Evolutionary conservation across 2,113 vertebrate species (phyloP), one percentile per base, ranked within the genome.

Genomic region (Solea senegalensis): DNA sequence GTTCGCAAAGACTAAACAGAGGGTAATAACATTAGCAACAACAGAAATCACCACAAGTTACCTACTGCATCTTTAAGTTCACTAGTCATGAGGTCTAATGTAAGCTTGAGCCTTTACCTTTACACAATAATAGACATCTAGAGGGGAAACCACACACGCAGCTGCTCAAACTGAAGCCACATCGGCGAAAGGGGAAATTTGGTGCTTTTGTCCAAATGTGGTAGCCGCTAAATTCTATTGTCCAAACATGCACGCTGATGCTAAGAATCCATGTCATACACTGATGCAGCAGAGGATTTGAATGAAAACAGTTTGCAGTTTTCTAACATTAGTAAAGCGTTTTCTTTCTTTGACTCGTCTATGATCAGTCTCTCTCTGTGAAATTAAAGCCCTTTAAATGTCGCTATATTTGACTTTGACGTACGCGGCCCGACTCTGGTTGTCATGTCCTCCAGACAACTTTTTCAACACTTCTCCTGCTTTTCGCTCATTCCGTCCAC

Each of bases 91-190:
- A 63, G 16, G 39, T 48, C n/a, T 65, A 26, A 67, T 60, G 45
- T 73, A 53, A 72, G 48, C 16, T 9, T 80, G 81, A 84, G 54
- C 40, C 56, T 72, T 68, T 26, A 83, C 69, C 78, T 77, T 58
- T 46, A 70, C 59, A 46, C 62, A 50, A 54, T n/a, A 45, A 53
- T 27, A 16, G 46, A 52, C 48, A 21, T 70, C 39, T 14, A 9
- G 61, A 50, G 62, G 58, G 8, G 72, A 61, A 63, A 56, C 40
- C 52, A 59, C 55, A n/a, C 52, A 43, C 55, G n/a, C 52, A 43
- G 27, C 15, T 34, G 48, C 58, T 71, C 9, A 54, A 51, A 48
- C 13, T 28, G 21, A 39, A 68, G 11, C 15, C 52, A 45, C 2
- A 0, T 21, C 34, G 34, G 3, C 41, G 10, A n/a, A 45, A 39